phyloP scores from a whole-genome alignment of 1,140 invertebrate species.

The Globodera rostochiensis region DNA sequence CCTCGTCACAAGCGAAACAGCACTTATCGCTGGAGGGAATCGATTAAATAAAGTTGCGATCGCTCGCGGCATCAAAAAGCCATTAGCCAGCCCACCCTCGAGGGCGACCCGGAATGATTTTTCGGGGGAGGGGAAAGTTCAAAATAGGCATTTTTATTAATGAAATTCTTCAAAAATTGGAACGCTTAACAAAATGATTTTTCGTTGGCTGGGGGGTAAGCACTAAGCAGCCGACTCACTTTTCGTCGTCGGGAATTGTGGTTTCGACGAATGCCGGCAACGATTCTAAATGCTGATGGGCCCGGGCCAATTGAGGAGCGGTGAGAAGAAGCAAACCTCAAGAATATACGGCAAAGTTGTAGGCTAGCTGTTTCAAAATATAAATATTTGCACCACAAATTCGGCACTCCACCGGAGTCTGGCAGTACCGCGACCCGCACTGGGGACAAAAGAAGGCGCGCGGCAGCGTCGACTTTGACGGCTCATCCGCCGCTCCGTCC shows the following conservation, averaged over 20 bases:
- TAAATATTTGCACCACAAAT: conserved; percentile 32
- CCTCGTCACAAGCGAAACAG: conserved; percentile 39
- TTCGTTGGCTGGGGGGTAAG: no score
- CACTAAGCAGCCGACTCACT: neutral
- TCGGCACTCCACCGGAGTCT: conserved; percentile 40
- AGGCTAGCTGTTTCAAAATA: neutral
- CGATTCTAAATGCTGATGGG: conserved; percentile 40
- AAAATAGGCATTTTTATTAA: neutral
- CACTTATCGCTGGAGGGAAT: neutral
- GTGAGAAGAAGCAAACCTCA: conserved; percentile 29
- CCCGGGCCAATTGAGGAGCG: conserved; percentile 42
- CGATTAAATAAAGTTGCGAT: neutral
- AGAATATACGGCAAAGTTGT: neutral
- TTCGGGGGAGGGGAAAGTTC: no score
- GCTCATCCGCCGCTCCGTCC: neutral
- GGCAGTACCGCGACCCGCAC: conserved; percentile 38
- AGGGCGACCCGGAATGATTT: no score
- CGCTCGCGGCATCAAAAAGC: no score
- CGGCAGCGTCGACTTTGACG: neutral
- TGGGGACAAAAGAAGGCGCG: conserved; percentile 36
- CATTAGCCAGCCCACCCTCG: neutral
- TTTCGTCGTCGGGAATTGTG: conserved; percentile 4
- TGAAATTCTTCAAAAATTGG: conserved; percentile 1
- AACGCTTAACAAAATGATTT: conserved; percentile 23
- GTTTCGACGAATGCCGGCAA: conserved; percentile 29